Percentiles rank a stretch among this genome's conserved stretches.
phyloP scores from a whole-genome alignment of 2,113 vertebrate species.

The Oryzias woworae region DNA sequence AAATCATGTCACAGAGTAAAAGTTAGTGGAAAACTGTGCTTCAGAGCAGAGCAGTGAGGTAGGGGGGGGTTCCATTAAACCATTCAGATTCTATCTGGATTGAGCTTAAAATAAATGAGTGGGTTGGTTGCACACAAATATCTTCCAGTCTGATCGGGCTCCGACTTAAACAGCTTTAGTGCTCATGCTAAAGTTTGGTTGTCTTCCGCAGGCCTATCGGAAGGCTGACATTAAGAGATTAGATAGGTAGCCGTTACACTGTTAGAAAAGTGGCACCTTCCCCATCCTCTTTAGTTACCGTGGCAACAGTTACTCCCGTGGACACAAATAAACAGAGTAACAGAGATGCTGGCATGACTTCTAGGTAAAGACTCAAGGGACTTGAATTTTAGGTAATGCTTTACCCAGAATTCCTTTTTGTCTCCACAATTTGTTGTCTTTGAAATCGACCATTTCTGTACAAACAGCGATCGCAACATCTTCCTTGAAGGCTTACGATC shows the following conservation, averaged over 20 bases:
- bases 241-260: constrained; percentile 13
- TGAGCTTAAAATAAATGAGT: neutral
- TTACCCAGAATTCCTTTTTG: neutral
- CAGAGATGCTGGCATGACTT: constrained; percentile 2
- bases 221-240: constrained; percentile 49
- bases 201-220: constrained; percentile 27
- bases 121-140: constrained; percentile 23
- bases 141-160: constrained; percentile 2
- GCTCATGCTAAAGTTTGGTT: constrained; percentile 11
- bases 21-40: constrained; percentile 9
- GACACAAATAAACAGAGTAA: constrained; percentile 3
- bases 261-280: constrained; percentile 26
- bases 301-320: neutral
- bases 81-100: constrained; percentile 6
- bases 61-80: neutral
- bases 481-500: constrained; percentile 39
- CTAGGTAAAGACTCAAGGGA: too few relatives aligned
- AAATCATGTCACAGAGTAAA: constrained; percentile 1
- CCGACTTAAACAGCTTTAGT: constrained; percentile 20
- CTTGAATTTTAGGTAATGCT: too few relatives aligned
- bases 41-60: neutral
- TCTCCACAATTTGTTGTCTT: neutral
- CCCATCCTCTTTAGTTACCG: constrained; percentile 9
- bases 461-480: constrained; percentile 53
- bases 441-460: constrained; percentile 37